A percentile compares a stretch with the other conserved stretches of the same genome.
Evolutionary conservation across 2,113 vertebrate genomes (phyloP).

Genomic region (Mola mola): DNA sequence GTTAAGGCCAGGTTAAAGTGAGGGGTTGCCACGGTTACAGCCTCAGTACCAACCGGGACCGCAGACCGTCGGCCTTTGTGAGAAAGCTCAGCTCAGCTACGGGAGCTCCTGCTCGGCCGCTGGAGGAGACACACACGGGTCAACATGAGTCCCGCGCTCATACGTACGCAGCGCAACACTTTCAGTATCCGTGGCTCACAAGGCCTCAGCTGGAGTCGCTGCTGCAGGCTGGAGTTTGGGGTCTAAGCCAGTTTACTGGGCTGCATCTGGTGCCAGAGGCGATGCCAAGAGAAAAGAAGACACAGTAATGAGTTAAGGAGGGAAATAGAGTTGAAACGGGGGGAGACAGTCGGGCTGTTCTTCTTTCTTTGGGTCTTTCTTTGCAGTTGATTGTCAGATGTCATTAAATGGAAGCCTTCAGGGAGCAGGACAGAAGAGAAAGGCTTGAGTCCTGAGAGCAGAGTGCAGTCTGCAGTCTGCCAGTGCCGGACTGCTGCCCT

Average conservation of each 20-base stretch:
- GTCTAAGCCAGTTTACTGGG: slow-evolving; percentile 45
- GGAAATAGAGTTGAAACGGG: slow-evolving; percentile 13
- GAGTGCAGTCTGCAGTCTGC: no score
- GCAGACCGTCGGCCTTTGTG: slow-evolving; percentile 57
- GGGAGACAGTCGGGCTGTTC: slow-evolving; percentile 18
- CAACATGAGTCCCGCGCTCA: slow-evolving; percentile 32
- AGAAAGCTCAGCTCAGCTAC: slow-evolving; percentile 74
- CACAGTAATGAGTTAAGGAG: slow-evolving; percentile 38
- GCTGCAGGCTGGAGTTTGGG: slow-evolving; percentile 13
- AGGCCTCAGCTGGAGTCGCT: slow-evolving; percentile 62
- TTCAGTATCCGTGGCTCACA: slow-evolving; percentile 18
- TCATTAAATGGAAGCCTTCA: slow-evolving; percentile 54
- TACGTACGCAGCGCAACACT: no score
- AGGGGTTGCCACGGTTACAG: slow-evolving; percentile 72
- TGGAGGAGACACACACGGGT: slow-evolving; percentile 9
- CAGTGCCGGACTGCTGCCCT: no score
- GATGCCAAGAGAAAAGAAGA: slow-evolving; percentile 39
- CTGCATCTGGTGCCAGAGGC: slow-evolving; percentile 61
- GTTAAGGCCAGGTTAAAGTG: slow-evolving; percentile 57
- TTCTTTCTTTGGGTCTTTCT: slow-evolving; percentile 5
- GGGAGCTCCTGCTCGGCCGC: slow-evolving; percentile 19
- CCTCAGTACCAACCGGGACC: slow-evolving; percentile 64
- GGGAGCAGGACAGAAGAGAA: slow-evolving; percentile 19
- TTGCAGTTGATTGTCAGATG: slow-evolving; percentile 41
- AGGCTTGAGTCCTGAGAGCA: no score